These are phyloP conservation scores for Archips xylosteana DNA, from an alignment of 2,888 invertebrate genomes.

Conservation along the genomic window DNA sequence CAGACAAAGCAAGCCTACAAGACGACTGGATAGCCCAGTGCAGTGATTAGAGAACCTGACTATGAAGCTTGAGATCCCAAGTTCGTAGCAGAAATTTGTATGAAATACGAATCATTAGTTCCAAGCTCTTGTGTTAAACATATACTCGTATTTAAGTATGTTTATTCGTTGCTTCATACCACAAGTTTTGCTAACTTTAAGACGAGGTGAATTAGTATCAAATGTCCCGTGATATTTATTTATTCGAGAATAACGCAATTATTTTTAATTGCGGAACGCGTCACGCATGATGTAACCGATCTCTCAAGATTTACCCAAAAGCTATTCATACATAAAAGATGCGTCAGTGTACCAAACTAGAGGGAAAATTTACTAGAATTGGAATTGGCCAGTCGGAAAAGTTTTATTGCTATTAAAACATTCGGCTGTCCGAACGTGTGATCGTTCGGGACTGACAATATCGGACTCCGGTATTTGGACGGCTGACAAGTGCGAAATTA, in stretches of 20 bases:
- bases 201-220: no score
- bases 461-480: slow-evolving; percentile 34
- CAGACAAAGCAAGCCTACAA: no score
- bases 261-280: not conserved
- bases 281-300: not conserved
- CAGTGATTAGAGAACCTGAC: no score
- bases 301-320: not conserved
- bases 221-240: no score
- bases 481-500: slow-evolving; percentile 47
- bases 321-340: slow-evolving; percentile 39
- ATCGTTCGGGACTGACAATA: slow-evolving; percentile 38
- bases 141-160: no score
- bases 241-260: not conserved
- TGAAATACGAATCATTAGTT: no score
- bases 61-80: no score
- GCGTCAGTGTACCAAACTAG: slow-evolving; percentile 31
- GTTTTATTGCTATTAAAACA: slow-evolving; percentile 51
- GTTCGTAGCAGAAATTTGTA: no score
- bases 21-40: no score
- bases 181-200: no score
- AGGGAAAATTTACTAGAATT: slow-evolving; percentile 39
- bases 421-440: slow-evolving; percentile 41
- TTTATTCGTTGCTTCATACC: no score
- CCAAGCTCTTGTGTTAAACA: no score
- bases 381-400: slow-evolving; percentile 44